phyloP scores from a whole-genome alignment of 2,888 invertebrate species.

The Philonicus albiceps region DNA sequence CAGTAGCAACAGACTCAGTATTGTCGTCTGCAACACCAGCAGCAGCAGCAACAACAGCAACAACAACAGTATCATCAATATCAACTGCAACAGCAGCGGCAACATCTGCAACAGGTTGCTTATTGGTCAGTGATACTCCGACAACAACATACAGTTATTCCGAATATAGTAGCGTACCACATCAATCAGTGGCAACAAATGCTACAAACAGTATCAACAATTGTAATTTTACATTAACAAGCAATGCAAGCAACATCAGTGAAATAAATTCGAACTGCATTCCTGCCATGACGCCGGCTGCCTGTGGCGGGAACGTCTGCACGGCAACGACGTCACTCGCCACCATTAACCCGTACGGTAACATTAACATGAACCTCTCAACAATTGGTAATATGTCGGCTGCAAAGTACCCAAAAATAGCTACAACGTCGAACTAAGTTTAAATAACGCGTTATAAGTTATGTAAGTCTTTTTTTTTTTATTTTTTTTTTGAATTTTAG shows the following conservation, averaged over 20 bases:
- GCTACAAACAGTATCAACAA: conserved; percentile 9
- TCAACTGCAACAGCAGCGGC: conserved; percentile 51
- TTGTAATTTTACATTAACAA: conserved; percentile 30
- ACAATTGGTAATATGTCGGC: conserved; percentile 38
- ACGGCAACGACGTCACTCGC: conserved; percentile 18
- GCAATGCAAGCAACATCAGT: conserved; percentile 6
- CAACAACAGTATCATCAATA: conserved; percentile 43
- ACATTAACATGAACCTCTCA: conserved; percentile 4
- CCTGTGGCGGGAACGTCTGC: not conserved
- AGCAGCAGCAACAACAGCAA: conserved; percentile 40
- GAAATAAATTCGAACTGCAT: conserved; percentile 8
- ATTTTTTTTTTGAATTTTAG: not conserved
- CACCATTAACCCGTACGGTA: not conserved
- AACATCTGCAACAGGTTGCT: conserved; percentile 53
- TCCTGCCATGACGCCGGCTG: conserved; percentile 17
- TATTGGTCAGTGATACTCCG: conserved; percentile 51
- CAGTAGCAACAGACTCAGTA: conserved; percentile 7
- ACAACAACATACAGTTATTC: not conserved
- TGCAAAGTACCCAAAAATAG: conserved; percentile 30
- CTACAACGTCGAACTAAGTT: conserved; percentile 34
- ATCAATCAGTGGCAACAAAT: conserved; percentile 53
- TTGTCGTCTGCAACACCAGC: not conserved
- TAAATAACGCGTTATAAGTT: conserved; percentile 18
- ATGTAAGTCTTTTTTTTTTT: conserved; percentile 3
- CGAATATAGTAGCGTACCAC: not conserved